phyloP scores from a whole-genome alignment of 2,113 vertebrate genomes.

The Chauna torquata region DNA sequence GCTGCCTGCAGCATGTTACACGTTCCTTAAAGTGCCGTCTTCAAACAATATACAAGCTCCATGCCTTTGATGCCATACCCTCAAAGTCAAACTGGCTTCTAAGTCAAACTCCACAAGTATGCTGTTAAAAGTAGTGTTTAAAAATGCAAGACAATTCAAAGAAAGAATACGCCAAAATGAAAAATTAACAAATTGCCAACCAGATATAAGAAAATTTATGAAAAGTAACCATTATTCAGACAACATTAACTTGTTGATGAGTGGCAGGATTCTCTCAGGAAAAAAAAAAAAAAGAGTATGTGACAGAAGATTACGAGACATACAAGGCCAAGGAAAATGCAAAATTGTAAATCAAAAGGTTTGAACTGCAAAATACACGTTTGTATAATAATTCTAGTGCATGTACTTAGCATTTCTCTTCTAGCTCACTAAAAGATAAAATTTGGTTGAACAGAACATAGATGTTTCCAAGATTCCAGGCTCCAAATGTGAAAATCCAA shows the following conservation, averaged over 20 bases:
- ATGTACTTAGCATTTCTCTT: neutral
- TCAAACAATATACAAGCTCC: neutral
- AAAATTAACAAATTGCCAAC: neutral
- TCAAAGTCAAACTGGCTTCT: neutral
- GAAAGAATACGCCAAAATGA: neutral
- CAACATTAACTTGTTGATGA: neutral
- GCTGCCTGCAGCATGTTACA: neutral
- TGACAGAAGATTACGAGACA: neutral
- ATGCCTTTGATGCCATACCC: neutral
- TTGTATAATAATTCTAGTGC: neutral
- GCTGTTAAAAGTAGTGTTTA: neutral
- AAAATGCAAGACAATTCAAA: neutral
- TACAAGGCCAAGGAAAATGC: neutral
- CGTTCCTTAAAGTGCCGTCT: neutral
- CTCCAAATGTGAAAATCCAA: neutral
- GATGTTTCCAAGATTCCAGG: neutral
- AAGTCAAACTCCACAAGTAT: neutral
- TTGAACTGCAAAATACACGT: neutral
- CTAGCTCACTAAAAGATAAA: neutral
- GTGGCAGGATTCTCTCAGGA: neutral
- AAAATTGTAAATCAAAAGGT: neutral
- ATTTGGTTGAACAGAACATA: neutral
- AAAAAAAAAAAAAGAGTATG: neutral
- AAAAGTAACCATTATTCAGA: neutral
- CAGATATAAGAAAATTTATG: neutral